A percentile compares a stretch with the other conserved stretches of the same genome.
phyloP scores from a whole-genome alignment of 2,888 invertebrate species.

The Orthonevra nobilis region DNA sequence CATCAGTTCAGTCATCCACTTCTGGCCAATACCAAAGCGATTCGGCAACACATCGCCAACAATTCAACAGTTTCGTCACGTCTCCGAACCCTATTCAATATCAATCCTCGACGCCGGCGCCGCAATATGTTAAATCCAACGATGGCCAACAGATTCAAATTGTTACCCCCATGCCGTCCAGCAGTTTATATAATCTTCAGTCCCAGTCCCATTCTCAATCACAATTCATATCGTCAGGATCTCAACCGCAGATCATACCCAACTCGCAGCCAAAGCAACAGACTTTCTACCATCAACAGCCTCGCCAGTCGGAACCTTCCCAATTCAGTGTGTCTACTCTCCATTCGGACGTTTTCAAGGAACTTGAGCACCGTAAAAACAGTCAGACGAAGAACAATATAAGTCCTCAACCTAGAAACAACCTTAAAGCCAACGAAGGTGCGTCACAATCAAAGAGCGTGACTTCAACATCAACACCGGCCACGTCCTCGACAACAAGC shows the following conservation, averaged over 20 bases:
- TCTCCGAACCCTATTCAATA: conserved; percentile 67
- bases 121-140: conserved; percentile 77
- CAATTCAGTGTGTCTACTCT: conserved; percentile 79
- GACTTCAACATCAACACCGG: conserved; percentile 42
- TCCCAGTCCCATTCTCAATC: conserved; percentile 70
- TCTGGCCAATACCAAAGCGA: conserved; percentile 72
- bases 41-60: conserved; percentile 65
- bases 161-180: conserved; percentile 77
- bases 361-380: conserved; percentile 75
- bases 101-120: conserved; percentile 71
- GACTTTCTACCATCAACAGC: conserved; percentile 71
- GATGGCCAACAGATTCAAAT: conserved; percentile 79
- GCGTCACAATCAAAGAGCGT: neutral
- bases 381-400: conserved; percentile 27
- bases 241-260: conserved; percentile 74
- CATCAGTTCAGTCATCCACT: conserved; percentile 52
- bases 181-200: conserved; percentile 73
- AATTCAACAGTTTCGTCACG: conserved; percentile 74
- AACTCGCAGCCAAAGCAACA: conserved; percentile 76
- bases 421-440: conserved; percentile 21
- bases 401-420: conserved; percentile 41
- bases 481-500: conserved; percentile 60
- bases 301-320: conserved; percentile 68
- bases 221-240: conserved; percentile 51
- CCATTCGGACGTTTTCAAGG: conserved; percentile 79